Base-by-base conservation (phyloP, 2,113 vertebrate species). In the Peromyscus californicus region DNA sequence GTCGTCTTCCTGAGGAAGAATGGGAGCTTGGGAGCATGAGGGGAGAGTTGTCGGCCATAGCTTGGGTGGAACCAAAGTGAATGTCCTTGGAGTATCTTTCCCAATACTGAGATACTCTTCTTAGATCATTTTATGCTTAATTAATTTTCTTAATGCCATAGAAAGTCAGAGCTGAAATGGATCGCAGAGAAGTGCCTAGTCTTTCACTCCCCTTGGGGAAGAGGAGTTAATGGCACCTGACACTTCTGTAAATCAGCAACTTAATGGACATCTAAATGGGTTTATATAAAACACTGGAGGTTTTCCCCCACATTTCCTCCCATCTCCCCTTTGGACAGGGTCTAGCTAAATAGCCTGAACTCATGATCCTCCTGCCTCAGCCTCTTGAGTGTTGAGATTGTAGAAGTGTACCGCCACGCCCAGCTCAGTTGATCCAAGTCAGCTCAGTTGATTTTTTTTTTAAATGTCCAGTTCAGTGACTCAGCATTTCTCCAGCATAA, bases 121-220 rank as follows among this genome's bases (percentile, higher is more conserved):
- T 96, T 96, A 70, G 69, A 96, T 51, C 75, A 84, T 84, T 94
- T 95, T 85, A 80, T 94, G 65, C 39, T 89, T 96, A 61, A 76
- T 95, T 95, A 39, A 75, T 93, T 94, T 90, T 93, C 57, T 80
- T 84, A 85, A 39, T 95, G 26, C 29, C 84, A 39, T 76, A 74
- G 82, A 95, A 78, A 75, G 72, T 96, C 45, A 96, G 70, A 95
- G 19, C 65, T 87, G 61, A 92, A 90, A 79, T 67, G n/a, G 7
- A 79, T 74, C 36, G 96, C 65, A 57, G 29, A 93, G 78, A 94
- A 90, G 21, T 92, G 61, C 69, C 39, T 61, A 88, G 63, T 80
- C 78, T 93, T 12, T 17, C 13, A 61, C 15, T 65, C 13, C 61
- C 39, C 4, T 75, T 45, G 5, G 75, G 91, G 16, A 78, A 39